A percentile compares a stretch with the other conserved stretches of the same genome.
Conservation (phyloP, 2,113 vertebrate genomes). For the Regulus satrapa region DNA sequence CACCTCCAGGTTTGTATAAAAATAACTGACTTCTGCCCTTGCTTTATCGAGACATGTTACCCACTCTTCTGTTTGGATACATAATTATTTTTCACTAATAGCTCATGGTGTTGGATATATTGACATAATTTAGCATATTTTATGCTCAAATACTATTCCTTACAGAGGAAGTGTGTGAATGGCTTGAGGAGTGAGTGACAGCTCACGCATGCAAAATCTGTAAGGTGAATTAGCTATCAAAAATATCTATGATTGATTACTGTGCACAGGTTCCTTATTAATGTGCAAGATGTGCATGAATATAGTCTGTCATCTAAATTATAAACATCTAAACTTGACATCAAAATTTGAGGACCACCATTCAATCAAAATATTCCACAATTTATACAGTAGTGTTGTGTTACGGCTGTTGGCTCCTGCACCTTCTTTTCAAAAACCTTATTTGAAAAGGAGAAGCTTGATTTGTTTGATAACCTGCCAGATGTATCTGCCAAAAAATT, state of each 20-base stretch:
- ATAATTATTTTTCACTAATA: not conserved
- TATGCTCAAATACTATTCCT: not conserved
- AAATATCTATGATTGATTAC: not conserved
- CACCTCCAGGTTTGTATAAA: not conserved
- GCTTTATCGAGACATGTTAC: not conserved
- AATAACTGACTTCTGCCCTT: not conserved
- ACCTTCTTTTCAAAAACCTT: not conserved
- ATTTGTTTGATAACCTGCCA: not conserved
- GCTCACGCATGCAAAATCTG: not conserved
- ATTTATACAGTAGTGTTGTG: not conserved
- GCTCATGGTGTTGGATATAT: not conserved
- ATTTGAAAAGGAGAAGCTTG: not conserved
- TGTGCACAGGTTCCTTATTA: not conserved
- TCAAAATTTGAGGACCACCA: not conserved
- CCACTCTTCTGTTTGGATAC: not conserved
- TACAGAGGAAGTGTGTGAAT: not conserved
- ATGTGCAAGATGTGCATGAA: not conserved
- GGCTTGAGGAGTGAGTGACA: not conserved
- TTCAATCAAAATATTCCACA: not conserved
- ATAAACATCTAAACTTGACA: no score
- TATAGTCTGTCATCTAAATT: not conserved
- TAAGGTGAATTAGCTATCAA: not conserved
- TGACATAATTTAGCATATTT: not conserved
- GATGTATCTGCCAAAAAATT: not conserved
- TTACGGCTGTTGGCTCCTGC: not conserved